Base-by-base conservation (phyloP, 2,797 vertebrate genomes). In the Pogonophryne albipinna region DNA sequence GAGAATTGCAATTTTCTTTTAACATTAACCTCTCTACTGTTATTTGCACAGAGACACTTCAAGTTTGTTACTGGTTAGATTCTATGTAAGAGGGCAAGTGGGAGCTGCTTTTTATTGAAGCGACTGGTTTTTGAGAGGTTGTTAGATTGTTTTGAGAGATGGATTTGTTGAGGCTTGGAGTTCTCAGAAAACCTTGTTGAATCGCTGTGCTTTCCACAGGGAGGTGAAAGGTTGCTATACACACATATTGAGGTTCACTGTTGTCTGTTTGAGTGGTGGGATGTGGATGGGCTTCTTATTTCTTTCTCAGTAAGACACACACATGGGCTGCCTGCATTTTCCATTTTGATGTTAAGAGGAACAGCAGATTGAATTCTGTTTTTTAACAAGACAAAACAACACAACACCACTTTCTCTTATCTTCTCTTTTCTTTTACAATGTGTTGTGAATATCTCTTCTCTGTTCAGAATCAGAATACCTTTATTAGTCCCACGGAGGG, bases 311-410 rank as follows among this genome's bases (percentile, higher is more conserved):
- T 63, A 14, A 23, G 20, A 11, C 50, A 42, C 31, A 19, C 11
- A 59, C 19, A 50, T 60, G 55, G 20, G 5, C 61, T 53, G 27
- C 61, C 10, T n/a, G 23, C 23, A 27, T 27, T 27, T 4, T 38
- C 11, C 45, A 42, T 72, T 65, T 66, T 82, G 51, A 75, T 71
- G 49, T 65, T 67, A 44, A 75, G 41, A 70, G 38, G 7, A 49
- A 41, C 14, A 72, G 57, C 27, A 38, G 51, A 23, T 10, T 46
- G 17, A 41, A 34, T 42, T 73, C 4, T 1, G 15, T 45, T 70
- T 34, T 55, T 60, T 11, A 6, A 9, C n/a, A 19, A 6, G 8
- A 46, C 6, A 0, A 63, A 13, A 63, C 34, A 49, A 16, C 1
- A 31, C 12, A 38, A 38, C 34, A 38, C 34, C 34, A 8, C 8